Percentiles rank a stretch among this genome's conserved stretches.
phyloP scores from a whole-genome alignment of 2,113 vertebrate genomes.

The Osmerus mordax region DNA sequence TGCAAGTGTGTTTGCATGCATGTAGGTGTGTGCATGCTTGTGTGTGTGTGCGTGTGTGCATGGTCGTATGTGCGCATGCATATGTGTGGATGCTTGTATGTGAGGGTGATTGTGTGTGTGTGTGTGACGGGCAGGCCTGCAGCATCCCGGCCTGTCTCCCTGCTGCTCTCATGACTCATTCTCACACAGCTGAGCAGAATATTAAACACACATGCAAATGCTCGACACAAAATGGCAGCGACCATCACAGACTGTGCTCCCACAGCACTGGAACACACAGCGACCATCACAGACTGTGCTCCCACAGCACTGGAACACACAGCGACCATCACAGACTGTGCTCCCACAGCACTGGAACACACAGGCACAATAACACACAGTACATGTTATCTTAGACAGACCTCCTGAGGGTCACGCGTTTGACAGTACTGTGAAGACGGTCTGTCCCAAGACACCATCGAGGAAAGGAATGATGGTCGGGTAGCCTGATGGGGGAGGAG shows the following conservation, averaged over 20 bases:
- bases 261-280: background rate
- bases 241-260: slow-evolving; percentile 20
- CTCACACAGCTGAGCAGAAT: slow-evolving; percentile 67
- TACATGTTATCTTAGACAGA: too few species aligned
- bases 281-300: too few species aligned
- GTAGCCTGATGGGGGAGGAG: background rate
- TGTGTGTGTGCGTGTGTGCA: background rate
- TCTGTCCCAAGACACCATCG: background rate
- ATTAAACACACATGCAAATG: slow-evolving; percentile 45
- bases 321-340: too few species aligned
- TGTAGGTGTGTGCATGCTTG: background rate
- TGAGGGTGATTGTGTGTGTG: background rate
- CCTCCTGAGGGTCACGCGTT: too few species aligned
- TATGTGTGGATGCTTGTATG: background rate
- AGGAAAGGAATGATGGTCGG: background rate
- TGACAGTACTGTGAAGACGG: background rate
- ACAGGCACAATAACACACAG: too few species aligned
- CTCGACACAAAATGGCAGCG: slow-evolving; percentile 56
- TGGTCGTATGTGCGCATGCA: background rate
- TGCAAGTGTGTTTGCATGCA: background rate
- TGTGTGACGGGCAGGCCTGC: slow-evolving; percentile 29
- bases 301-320: too few species aligned
- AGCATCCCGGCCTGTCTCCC: slow-evolving; percentile 44
- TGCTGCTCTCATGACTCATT: slow-evolving; percentile 60
- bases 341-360: too few species aligned